phyloP scores from a whole-genome alignment of 2,888 invertebrate species.

The Hirtodrosophila cameraria region DNA sequence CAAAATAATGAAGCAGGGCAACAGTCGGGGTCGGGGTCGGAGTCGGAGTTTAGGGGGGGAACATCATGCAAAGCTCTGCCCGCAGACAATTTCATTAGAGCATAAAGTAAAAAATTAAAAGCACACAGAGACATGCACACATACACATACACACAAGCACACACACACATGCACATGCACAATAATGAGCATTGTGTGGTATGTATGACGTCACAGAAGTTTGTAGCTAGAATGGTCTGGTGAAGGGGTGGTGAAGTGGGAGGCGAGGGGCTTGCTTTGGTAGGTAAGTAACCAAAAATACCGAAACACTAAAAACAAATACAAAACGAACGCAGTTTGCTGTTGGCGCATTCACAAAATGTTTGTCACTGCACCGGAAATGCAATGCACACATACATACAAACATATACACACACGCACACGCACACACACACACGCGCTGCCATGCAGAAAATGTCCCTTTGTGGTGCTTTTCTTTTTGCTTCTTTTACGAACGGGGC shows the following conservation, averaged over 20 bases:
- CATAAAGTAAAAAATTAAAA: constrained; percentile 54
- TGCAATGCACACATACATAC: constrained; percentile 32
- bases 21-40: background rate
- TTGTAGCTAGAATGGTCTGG: background rate
- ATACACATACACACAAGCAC: constrained; percentile 22
- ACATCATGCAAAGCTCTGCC: constrained; percentile 45
- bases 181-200: constrained; percentile 43
- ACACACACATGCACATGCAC: constrained; percentile 13
- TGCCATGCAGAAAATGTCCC: constrained; percentile 32
- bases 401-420: constrained; percentile 3
- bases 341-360: constrained; percentile 69
- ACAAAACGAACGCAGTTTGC: constrained; percentile 40
- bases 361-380: constrained; percentile 69
- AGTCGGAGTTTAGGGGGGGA: background rate
- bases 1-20: constrained; percentile 18
- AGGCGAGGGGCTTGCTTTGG: background rate
- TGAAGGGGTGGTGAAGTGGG: background rate
- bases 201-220: background rate
- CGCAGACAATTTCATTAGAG: constrained; percentile 79
- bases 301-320: constrained; percentile 61
- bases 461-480: constrained; percentile 45
- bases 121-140: constrained; percentile 39
- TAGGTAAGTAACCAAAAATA: constrained; percentile 49
- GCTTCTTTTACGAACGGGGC: background rate
- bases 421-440: constrained; percentile 1